Evolutionary conservation across 2,113 vertebrate species (phyloP), one percentile per base, ranked within the genome.

Genomic region (Paradoxurus hermaphroditus): DNA sequence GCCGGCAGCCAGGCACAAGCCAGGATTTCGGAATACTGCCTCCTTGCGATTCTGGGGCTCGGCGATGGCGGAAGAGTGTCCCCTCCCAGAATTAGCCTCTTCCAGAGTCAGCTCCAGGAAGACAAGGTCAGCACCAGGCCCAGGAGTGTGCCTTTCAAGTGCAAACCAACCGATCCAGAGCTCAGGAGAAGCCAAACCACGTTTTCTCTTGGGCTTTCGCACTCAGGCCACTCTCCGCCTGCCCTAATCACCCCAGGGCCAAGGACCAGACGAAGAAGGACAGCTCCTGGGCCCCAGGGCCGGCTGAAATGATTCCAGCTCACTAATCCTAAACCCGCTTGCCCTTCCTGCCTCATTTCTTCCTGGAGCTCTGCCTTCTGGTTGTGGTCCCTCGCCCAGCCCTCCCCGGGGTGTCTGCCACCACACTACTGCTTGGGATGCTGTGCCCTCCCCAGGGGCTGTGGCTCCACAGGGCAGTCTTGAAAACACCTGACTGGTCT

Each of bases 361-460:
- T 27, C 23, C 41, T 23, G 5, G 16, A 41, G 6, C 11, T 29
- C 63, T 15, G 25, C 7, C 5, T 29, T 15, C n/a, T 5, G 44
- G 67, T 36, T 36, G 19, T 0, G 15, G 29, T 41, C 10, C 29
- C 27, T 41, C 13, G 8, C 36, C 9, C 1, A 15, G 7, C 36
- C 49, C 18, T 0, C 14, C 18, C 31, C 4, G 7, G 21, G 27
- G 1, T 59, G 25, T 12, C 5, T 14, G 6, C 12, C 18, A 10
- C 19, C 56, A n/a, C 0, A 12, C 16, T 31, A 3, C 36, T 0
- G 0, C 2, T 5, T 3, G 44, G 13, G 31, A 13, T 5, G 7
- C 51, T 14, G 5, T 15, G 36, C 31, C 10, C 34, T 7, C 39
- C 18, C 16, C 44, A 25, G 0, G 3, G 7, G 25, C 15, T 6